Conservation (phyloP, 2,888 invertebrate species). For the Scaptomyza tumidula region DNA sequence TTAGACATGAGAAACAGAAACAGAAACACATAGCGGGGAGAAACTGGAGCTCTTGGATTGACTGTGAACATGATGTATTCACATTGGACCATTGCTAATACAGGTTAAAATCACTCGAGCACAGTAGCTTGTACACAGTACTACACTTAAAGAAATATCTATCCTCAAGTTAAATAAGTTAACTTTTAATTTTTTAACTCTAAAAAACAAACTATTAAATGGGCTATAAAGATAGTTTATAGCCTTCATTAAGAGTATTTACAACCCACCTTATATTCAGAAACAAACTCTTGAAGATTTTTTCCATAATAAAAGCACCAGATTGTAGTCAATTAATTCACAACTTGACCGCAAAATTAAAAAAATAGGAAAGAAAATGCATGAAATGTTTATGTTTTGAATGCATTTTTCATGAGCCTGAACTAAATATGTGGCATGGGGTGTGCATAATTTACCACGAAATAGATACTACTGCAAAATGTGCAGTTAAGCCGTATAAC, state of each 20-base stretch:
- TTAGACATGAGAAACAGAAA: conserved; percentile 60
- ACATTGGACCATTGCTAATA: conserved; percentile 10
- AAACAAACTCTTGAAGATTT: background rate
- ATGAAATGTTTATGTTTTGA: conserved; percentile 37
- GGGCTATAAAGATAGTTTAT: background rate
- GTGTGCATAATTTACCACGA: conserved; percentile 45
- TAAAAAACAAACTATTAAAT: background rate
- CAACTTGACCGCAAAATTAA: conserved; percentile 27
- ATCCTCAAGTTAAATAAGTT: no score
- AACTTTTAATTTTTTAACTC: no score
- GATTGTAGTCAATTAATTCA: conserved; percentile 23
- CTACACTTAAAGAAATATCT: conserved; percentile 1
- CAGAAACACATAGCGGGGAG: conserved; percentile 42
- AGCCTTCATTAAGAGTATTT: background rate
- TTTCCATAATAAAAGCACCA: background rate
- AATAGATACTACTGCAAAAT: conserved; percentile 7
- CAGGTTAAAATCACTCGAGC: conserved; percentile 18
- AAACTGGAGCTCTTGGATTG: conserved; percentile 49
- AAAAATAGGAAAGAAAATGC: conserved; percentile 28
- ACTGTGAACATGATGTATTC: conserved; percentile 51
- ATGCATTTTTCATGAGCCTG: conserved; percentile 56
- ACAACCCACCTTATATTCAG: background rate
- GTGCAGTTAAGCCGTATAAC: conserved; percentile 15
- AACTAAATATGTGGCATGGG: conserved; percentile 43
- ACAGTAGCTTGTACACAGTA: conserved; percentile 35